phyloP scores from a whole-genome alignment of 2,113 vertebrate genomes.

The Microcebus murinus region DNA sequence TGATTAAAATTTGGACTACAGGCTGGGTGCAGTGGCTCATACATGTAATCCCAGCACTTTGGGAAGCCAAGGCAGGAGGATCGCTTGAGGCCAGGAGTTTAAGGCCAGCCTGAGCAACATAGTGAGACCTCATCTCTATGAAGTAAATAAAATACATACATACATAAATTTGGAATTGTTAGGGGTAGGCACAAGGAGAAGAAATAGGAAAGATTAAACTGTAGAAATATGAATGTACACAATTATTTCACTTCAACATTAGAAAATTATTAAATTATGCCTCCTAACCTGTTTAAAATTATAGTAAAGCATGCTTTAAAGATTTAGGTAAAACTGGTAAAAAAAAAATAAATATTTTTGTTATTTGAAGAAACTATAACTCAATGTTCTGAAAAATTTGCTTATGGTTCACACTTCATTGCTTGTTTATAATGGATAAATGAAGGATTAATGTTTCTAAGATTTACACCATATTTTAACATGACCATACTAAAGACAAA shows the following conservation, averaged over 20 bases:
- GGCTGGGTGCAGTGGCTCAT: no score
- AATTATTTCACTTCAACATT: not conserved
- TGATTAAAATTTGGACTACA: not conserved
- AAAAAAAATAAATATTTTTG: slow-evolving; percentile 13
- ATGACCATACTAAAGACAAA: not conserved
- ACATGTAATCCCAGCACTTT: no score
- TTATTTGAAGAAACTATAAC: not conserved
- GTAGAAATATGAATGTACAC: not conserved
- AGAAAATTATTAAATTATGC: not conserved
- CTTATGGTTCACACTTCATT: not conserved
- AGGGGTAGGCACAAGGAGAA: not conserved
- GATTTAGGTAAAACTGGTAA: slow-evolving; percentile 2
- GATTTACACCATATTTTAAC: not conserved
- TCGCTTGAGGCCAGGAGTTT: no score
- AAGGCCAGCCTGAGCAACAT: no score
- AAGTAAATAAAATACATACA: no score
- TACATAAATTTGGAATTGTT: not conserved
- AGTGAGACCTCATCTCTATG: no score
- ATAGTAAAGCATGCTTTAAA: slow-evolving; percentile 24
- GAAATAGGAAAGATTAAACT: not conserved
- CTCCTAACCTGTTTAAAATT: slow-evolving; percentile 13
- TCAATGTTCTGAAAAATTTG: slow-evolving; percentile 16
- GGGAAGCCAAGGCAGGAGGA: no score
- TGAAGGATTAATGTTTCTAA: not conserved
- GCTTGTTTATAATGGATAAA: not conserved